phyloP scores from a whole-genome alignment of 2,113 vertebrate species.

The Fregata magnificens region DNA sequence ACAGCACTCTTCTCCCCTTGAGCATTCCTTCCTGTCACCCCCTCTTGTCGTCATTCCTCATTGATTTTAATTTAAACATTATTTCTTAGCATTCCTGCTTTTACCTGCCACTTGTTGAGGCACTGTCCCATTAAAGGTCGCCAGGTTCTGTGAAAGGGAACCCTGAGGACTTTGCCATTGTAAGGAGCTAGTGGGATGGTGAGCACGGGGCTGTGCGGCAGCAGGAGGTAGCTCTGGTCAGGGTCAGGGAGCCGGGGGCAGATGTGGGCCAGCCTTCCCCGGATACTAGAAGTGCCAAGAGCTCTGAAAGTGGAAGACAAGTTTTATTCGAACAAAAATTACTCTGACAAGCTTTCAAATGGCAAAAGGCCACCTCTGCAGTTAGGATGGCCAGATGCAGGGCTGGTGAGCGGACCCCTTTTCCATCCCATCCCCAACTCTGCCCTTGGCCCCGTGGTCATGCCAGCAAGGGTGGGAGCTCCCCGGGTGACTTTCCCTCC shows the following conservation, averaged over 20 bases:
- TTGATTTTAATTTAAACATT: neutral
- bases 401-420: neutral
- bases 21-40: neutral
- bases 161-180: rapidly evolving
- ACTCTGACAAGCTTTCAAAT: neutral
- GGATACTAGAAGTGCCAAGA: rapidly evolving
- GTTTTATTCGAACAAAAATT: neutral
- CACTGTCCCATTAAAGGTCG: neutral
- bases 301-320: neutral
- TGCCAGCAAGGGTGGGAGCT: neutral
- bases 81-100: neutral
- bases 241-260: neutral
- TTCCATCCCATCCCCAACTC: neutral
- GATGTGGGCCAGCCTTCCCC: neutral
- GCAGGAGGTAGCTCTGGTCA: neutral
- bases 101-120: neutral
- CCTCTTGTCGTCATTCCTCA: rapidly evolving
- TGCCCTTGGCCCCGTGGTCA: rapidly evolving
- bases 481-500: neutral
- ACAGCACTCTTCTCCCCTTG: neutral
- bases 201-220: rapidly evolving
- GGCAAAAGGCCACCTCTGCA: neutral
- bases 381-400: neutral
- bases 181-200: neutral
- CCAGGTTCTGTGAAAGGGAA: neutral